phyloP scores from a whole-genome alignment of 2,888 invertebrate genomes.

The Keiferia lycopersicella region DNA sequence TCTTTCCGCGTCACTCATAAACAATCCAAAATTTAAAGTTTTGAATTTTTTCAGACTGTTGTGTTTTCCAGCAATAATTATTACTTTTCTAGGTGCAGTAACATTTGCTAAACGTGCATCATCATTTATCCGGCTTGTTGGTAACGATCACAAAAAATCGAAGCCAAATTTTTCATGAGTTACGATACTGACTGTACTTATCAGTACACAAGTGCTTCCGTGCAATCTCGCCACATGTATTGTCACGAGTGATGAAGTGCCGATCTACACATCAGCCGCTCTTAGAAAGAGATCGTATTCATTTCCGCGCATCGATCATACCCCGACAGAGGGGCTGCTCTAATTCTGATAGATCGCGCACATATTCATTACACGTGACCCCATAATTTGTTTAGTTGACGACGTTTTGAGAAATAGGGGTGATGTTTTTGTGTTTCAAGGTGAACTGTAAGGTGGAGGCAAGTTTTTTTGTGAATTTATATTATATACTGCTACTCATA shows the following conservation, averaged over 20 bases:
- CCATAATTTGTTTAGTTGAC: conserved; percentile 51
- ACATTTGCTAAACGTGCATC: too few species aligned
- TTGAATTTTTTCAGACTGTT: too few species aligned
- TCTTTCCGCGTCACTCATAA: too few species aligned
- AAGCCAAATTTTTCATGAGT: too few species aligned
- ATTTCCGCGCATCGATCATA: conserved; percentile 80
- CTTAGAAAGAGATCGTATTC: conserved; percentile 77
- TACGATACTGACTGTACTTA: neutral
- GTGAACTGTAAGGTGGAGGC: too few species aligned
- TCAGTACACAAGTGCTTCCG: conserved; percentile 15
- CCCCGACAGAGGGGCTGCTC: conserved; percentile 71
- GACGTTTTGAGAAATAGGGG: neutral
- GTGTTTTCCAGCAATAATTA: too few species aligned
- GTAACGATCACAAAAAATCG: too few species aligned
- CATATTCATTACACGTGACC: conserved; percentile 68
- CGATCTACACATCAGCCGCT: conserved; percentile 62
- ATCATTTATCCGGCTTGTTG: too few species aligned
- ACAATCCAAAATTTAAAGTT: too few species aligned
- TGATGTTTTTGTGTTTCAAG: neutral
- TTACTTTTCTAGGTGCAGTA: too few species aligned
- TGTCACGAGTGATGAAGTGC: conserved; percentile 51
- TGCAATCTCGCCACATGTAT: conserved; percentile 26
- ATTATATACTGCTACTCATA: too few species aligned
- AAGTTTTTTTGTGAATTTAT: neutral
- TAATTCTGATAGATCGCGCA: conserved; percentile 77